Evolutionary conservation across 2,888 invertebrate species (phyloP).

Genomic region (Meandrusa payeni): DNA sequence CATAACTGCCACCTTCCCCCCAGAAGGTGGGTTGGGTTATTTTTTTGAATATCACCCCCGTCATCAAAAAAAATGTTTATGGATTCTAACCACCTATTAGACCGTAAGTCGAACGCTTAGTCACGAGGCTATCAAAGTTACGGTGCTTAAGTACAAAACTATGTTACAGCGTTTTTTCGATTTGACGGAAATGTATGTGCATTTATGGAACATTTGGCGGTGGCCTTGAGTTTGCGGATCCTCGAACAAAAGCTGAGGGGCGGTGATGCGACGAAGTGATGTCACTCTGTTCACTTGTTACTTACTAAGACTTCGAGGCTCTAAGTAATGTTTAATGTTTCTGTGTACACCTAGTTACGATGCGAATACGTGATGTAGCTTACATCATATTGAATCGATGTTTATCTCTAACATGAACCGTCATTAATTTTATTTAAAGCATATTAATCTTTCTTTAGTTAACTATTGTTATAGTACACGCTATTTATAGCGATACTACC

Average conservation of each 20-base stretch:
- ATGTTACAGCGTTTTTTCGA: conserved; percentile 7
- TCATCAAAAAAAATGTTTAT: too few species aligned
- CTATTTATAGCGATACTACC: too few species aligned
- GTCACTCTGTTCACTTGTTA: conserved; percentile 32
- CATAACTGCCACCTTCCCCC: too few species aligned
- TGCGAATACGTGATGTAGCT: conserved; percentile 28
- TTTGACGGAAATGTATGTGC: conserved; percentile 6
- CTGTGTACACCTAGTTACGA: conserved; percentile 13
- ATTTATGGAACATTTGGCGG: conserved; percentile 13
- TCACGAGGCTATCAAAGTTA: neutral
- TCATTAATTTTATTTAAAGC: conserved; percentile 13
- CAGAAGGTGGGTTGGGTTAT: too few species aligned
- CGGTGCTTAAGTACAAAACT: conserved; percentile 9
- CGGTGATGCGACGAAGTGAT: conserved; percentile 32
- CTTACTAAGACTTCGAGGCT: conserved; percentile 22
- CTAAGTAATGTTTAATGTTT: conserved; percentile 11
- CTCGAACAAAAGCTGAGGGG: conserved; percentile 28
- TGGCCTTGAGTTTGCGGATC: conserved; percentile 20
- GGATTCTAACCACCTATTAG: too few species aligned
- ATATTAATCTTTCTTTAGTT: too few species aligned
- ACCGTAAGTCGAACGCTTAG: too few species aligned
- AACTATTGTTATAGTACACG: too few species aligned
- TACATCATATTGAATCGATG: conserved; percentile 27
- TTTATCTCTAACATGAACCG: conserved; percentile 17
- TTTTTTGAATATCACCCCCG: too few species aligned